Evolutionary conservation across 2,797 vertebrate genomes (phyloP).

Genomic region (Rhabdophis nuchalis): DNA sequence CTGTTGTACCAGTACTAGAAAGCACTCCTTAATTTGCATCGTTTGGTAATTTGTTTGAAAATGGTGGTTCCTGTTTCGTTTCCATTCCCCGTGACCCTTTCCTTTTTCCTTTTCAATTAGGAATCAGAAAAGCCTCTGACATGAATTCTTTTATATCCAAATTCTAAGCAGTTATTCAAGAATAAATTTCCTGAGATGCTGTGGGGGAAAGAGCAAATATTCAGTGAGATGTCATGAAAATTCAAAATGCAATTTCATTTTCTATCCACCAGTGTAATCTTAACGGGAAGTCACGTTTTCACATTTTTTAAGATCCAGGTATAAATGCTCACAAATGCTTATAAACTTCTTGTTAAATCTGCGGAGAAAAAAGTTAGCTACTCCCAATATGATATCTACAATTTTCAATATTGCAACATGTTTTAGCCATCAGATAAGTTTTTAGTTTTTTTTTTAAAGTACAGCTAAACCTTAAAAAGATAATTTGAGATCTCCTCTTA

Average conservation of each 20-base stretch:
- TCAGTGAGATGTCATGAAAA: not conserved
- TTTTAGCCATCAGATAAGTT: not conserved
- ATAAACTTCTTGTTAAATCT: not conserved
- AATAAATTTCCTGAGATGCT: not conserved
- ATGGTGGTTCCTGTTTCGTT: not conserved
- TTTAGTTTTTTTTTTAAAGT: not conserved
- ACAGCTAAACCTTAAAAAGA: not conserved
- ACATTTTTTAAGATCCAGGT: not conserved
- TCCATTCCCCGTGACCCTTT: not conserved
- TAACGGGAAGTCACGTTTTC: not conserved
- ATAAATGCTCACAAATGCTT: not conserved
- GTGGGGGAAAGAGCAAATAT: not conserved
- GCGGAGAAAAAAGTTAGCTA: not conserved
- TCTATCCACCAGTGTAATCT: not conserved
- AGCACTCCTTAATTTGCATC: not conserved
- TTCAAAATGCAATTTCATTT: not conserved
- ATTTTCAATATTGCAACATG: slow-evolving; percentile 45
- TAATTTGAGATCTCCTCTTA: not conserved
- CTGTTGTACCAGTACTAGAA: not conserved
- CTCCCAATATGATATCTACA: slow-evolving; percentile 1
- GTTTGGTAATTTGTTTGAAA: not conserved
- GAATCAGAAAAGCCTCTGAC: not conserved
- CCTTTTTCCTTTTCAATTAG: not conserved
- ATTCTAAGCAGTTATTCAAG: not conserved
- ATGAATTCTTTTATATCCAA: not conserved